Percentiles rank a stretch among this genome's conserved stretches.
Conservation (phyloP, 2,113 vertebrate genomes). For the Lates calcarifer region DNA sequence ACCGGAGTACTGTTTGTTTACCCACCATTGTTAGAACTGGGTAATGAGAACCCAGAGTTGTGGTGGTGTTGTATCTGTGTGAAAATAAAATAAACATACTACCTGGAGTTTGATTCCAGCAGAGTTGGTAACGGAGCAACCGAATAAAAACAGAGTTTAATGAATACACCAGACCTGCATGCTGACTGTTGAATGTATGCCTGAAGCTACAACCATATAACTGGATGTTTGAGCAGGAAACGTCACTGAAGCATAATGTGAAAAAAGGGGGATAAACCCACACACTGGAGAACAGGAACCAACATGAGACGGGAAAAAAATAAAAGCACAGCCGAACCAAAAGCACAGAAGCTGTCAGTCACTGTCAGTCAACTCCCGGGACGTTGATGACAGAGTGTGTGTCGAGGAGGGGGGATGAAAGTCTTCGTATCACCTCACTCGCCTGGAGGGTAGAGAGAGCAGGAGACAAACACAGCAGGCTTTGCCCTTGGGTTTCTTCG, state of each 20-base stretch:
- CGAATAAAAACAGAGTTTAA: not conserved
- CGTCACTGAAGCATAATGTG: conserved; percentile 24
- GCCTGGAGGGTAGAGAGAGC: conserved; percentile 52
- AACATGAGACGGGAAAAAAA: not conserved
- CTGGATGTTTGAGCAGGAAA: conserved; percentile 32
- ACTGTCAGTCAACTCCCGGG: conserved; percentile 50
- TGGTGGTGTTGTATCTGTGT: too few relatives aligned
- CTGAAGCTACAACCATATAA: conserved; percentile 22
- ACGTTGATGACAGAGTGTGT: conserved; percentile 23
- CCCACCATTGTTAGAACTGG: too few relatives aligned
- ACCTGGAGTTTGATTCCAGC: conserved; percentile 13
- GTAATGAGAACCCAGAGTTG: too few relatives aligned
- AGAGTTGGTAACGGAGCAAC: conserved; percentile 22
- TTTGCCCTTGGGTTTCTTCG: conserved; percentile 51
- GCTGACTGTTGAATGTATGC: conserved; percentile 15
- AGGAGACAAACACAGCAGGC: conserved; percentile 47
- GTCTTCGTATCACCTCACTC: conserved; percentile 50
- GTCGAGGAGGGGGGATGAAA: conserved; percentile 1
- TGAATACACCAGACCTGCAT: not conserved
- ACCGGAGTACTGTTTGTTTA: too few relatives aligned
- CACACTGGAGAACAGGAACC: conserved; percentile 18
- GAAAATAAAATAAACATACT: not conserved
- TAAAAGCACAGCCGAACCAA: conserved; percentile 35
- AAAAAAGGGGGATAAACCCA: conserved; percentile 21
- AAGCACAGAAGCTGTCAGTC: conserved; percentile 55